Evolutionary conservation across 2,888 invertebrate genomes (phyloP).

Genomic region (Muschampia plurimacula): DNA sequence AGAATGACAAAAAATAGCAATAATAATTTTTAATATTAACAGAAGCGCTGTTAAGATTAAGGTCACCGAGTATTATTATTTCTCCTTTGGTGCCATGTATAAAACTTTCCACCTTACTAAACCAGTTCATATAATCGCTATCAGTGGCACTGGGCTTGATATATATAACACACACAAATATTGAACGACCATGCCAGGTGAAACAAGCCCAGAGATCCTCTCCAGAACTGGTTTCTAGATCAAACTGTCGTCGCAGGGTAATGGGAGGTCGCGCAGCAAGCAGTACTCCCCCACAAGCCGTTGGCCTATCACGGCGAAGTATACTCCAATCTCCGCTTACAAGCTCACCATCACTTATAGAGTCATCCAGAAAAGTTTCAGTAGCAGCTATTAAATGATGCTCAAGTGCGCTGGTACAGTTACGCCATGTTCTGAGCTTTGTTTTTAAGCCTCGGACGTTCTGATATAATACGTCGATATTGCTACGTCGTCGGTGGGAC

Average conservation of each 20-base stretch:
- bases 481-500: neutral
- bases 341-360: neutral
- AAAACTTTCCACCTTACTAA: neutral
- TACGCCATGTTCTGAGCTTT: neutral
- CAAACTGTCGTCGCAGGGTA: neutral
- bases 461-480: neutral
- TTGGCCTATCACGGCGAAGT: neutral
- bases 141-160: no score
- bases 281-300: neutral
- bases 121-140: neutral
- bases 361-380: neutral
- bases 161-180: neutral
- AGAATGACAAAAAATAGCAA: neutral
- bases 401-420: neutral
- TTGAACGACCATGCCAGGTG: neutral
- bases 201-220: neutral
- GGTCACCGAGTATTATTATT: neutral
- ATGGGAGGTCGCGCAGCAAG: constrained; percentile 1
- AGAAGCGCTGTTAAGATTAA: neutral
- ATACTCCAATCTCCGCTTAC: constrained; percentile 4
- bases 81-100: neutral
- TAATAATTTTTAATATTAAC: neutral
- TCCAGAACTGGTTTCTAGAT: neutral
- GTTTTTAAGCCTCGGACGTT: constrained; percentile 4
- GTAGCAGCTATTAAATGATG: neutral